Evolutionary conservation across 2,888 invertebrate genomes (phyloP).

Genomic region (Drymonia ruficornis): DNA sequence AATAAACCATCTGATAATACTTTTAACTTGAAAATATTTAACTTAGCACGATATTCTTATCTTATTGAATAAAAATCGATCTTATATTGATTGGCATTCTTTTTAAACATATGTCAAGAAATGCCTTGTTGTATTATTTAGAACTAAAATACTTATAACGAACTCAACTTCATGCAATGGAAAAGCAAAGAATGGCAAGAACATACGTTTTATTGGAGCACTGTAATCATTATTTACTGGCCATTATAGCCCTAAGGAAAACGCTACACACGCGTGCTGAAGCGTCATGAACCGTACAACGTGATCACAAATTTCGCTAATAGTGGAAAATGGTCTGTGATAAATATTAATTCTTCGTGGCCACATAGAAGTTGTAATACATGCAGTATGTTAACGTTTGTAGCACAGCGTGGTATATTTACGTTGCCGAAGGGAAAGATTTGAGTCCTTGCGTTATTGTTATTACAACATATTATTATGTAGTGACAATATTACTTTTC

Average conservation of each 20-base stretch:
- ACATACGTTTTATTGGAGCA: background rate
- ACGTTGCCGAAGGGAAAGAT: too few relatives aligned
- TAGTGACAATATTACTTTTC: constrained; percentile 12
- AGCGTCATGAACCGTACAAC: too few relatives aligned
- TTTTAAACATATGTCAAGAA: constrained; percentile 69
- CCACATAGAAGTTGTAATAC: too few relatives aligned
- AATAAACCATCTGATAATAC: constrained; percentile 31
- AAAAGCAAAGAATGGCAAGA: constrained; percentile 18
- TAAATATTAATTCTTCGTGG: too few relatives aligned
- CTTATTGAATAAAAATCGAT: constrained; percentile 20
- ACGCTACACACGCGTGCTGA: too few relatives aligned
- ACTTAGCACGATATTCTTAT: constrained; percentile 34
- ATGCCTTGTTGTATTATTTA: constrained; percentile 39
- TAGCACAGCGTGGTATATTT: too few relatives aligned
- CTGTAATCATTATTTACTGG: too few relatives aligned
- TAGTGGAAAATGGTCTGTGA: too few relatives aligned
- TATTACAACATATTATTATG: background rate
- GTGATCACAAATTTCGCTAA: too few relatives aligned
- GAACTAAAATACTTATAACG: constrained; percentile 38
- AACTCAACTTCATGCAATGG: constrained; percentile 12
- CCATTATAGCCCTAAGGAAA: too few relatives aligned
- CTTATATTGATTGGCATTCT: constrained; percentile 50
- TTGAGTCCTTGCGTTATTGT: too few relatives aligned
- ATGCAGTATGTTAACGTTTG: too few relatives aligned
- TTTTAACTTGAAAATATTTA: constrained; percentile 33